These are phyloP conservation scores for Agrenia bidenticulata DNA, from an alignment of 2,888 invertebrate genomes.

Conservation along the genomic window DNA sequence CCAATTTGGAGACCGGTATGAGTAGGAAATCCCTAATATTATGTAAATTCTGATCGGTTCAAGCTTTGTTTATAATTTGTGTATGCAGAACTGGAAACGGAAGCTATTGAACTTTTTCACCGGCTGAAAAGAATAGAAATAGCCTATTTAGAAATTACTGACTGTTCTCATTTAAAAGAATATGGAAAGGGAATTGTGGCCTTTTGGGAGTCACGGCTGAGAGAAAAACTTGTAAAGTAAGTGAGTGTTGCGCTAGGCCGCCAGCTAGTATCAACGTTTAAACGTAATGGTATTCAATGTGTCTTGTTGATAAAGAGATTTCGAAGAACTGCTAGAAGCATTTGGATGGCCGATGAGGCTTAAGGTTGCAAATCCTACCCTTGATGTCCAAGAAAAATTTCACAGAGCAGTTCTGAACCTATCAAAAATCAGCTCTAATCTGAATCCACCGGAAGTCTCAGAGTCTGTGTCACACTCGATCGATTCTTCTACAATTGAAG, in stretches of 20 bases:
- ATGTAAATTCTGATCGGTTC: too few relatives aligned
- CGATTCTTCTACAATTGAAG: constrained; percentile 14
- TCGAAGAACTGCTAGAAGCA: constrained; percentile 42
- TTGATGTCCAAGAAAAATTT: constrained; percentile 49
- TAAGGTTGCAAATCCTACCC: constrained; percentile 40
- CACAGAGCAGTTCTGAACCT: constrained; percentile 39
- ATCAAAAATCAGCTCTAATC: constrained; percentile 30
- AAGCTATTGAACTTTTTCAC: constrained; percentile 45
- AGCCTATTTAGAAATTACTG: constrained; percentile 27
- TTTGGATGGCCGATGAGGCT: constrained; percentile 50
- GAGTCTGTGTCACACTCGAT: constrained; percentile 9
- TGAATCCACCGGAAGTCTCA: constrained; percentile 10
- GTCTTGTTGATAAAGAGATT: constrained; percentile 37
- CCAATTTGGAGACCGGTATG: constrained; percentile 46
- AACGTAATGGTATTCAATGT: neutral
- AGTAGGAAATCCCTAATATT: too few relatives aligned
- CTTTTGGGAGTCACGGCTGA: constrained; percentile 43
- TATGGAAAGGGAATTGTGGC: constrained; percentile 34
- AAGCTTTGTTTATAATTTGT: neutral
- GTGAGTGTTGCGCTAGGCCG: neutral
- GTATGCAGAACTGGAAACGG: constrained; percentile 41
- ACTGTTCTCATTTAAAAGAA: constrained; percentile 38
- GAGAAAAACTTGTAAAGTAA: constrained; percentile 41
- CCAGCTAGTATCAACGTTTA: too few relatives aligned
- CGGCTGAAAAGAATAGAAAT: constrained; percentile 30